Percentiles rank a stretch among this genome's conserved stretches.
Conservation (phyloP, 1,140 invertebrate species). For the Apis florea region DNA sequence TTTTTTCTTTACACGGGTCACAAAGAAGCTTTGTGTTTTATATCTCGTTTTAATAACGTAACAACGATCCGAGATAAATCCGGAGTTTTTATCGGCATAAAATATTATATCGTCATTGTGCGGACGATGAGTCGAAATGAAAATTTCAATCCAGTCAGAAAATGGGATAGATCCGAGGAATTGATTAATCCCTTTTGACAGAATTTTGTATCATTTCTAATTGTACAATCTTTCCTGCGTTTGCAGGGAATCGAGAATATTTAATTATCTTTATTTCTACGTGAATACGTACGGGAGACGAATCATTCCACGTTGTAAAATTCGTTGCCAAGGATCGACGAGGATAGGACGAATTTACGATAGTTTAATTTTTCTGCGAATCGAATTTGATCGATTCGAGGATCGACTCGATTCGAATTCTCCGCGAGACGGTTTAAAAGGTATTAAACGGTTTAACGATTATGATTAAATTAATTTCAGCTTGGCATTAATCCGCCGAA, state of each 20-base stretch:
- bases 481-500: neutral
- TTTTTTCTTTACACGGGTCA: no score
- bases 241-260: neutral
- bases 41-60: neutral
- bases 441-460: neutral
- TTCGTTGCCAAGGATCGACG: neutral
- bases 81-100: neutral
- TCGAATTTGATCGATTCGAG: neutral
- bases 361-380: neutral
- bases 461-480: conserved; percentile 10
- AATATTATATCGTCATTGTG: neutral
- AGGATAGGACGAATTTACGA: no score
- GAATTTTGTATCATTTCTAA: neutral
- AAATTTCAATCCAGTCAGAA: neutral
- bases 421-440: neutral
- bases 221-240: neutral
- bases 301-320: no score
- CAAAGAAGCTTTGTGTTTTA: no score
- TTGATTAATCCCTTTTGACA: neutral
- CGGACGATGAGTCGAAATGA: neutral
- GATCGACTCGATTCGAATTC: neutral
- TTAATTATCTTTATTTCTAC: neutral
- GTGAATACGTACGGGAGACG: neutral
- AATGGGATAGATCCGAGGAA: neutral
- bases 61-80: neutral